Evolutionary conservation across 92 coral and sea anemone genomes (phyloP).

Genomic region (Parazoanthus swiftii): DNA sequence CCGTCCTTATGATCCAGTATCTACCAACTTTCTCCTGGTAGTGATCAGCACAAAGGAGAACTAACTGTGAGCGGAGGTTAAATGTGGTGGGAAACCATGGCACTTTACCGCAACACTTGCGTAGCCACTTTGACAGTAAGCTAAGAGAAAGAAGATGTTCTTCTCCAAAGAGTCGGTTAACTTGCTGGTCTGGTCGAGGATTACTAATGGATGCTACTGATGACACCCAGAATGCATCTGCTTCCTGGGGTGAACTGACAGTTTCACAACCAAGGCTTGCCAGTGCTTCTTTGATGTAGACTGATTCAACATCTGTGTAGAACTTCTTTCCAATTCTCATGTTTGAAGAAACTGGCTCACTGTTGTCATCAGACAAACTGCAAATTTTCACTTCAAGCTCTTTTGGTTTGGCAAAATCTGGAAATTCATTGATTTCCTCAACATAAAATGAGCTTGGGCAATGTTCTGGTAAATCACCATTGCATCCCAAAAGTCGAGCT

Average conservation of each 20-base stretch:
- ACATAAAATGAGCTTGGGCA: slow-evolving; percentile 59
- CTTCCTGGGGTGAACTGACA: slow-evolving; percentile 59
- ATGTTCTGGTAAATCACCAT: slow-evolving; percentile 57
- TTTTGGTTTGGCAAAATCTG: slow-evolving; percentile 32
- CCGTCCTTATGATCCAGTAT: slow-evolving; percentile 77
- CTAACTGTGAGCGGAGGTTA: slow-evolving; percentile 58
- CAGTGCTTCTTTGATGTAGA: slow-evolving; percentile 42
- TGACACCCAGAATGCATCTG: slow-evolving; percentile 74
- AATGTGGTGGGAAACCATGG: slow-evolving; percentile 72
- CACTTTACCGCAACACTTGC: slow-evolving; percentile 53
- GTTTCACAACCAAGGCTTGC: slow-evolving; percentile 63
- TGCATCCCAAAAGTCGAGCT: slow-evolving; percentile 66
- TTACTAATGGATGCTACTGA: slow-evolving; percentile 16
- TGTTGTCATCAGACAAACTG: slow-evolving; percentile 39
- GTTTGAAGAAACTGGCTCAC: not conserved
- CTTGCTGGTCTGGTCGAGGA: slow-evolving; percentile 46
- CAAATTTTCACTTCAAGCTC: slow-evolving; percentile 30
- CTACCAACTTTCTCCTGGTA: slow-evolving; percentile 58
- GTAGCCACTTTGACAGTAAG: slow-evolving; percentile 47
- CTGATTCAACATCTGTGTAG: slow-evolving; percentile 20
- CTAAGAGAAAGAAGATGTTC: slow-evolving; percentile 57
- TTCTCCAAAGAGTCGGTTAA: slow-evolving; percentile 74
- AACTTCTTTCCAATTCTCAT: slow-evolving; percentile 42
- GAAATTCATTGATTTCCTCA: slow-evolving; percentile 54
- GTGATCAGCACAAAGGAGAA: slow-evolving; percentile 76